A percentile compares a stretch with the other conserved stretches of the same genome.
Evolutionary conservation across 2,797 vertebrate species (phyloP).

Genomic region (Anguilla pacifica): DNA sequence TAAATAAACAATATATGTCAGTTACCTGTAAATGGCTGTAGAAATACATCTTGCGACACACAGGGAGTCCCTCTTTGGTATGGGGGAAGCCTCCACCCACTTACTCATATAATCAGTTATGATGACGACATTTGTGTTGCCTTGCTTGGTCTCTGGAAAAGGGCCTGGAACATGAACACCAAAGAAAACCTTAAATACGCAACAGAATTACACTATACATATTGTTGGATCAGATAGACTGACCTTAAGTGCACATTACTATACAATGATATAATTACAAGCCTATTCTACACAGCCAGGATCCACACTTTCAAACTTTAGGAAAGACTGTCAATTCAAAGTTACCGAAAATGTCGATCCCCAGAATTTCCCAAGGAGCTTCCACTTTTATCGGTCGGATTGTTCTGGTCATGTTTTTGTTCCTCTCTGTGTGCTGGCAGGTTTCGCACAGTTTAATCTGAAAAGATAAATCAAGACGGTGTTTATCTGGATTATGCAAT

Average conservation of each 20-base stretch:
- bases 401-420: conserved; percentile 75
- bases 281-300: background rate
- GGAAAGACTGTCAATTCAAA: background rate
- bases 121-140: conserved; percentile 72
- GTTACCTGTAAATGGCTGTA: conserved; percentile 81
- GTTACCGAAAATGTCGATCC: conserved; percentile 79
- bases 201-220: background rate
- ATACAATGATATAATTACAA: background rate
- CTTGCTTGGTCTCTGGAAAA: conserved; percentile 75
- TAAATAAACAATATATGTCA: background rate
- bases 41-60: conserved; percentile 81
- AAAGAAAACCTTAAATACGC: background rate
- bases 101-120: conserved; percentile 87
- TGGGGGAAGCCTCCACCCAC: conserved; percentile 85
- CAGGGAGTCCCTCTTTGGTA: conserved; percentile 76
- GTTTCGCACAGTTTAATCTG: conserved; percentile 90
- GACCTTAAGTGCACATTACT: background rate
- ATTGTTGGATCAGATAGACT: background rate
- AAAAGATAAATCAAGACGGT: conserved; percentile 30
- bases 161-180: conserved; percentile 71
- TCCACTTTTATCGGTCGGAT: conserved; percentile 79
- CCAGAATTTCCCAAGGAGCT: conserved; percentile 84
- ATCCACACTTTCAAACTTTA: background rate
- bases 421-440: conserved; percentile 83
- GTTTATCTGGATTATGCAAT: background rate